Conservation (phyloP, 1,140 invertebrate genomes). For the Drosophila lacertosa region DNA sequence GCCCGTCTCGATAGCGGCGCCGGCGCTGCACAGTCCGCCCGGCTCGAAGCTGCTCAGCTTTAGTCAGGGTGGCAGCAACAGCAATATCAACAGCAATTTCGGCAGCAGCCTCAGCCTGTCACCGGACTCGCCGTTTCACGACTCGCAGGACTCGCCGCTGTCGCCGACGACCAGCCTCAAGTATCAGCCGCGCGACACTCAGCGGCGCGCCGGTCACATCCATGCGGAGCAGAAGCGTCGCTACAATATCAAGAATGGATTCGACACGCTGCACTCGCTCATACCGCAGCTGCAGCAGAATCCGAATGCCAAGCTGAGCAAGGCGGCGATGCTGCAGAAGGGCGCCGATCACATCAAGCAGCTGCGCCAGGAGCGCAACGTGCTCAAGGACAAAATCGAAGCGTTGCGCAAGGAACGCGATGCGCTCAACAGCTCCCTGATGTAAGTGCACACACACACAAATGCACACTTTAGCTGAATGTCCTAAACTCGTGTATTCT, state of each 20-base stretch:
- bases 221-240: constrained; percentile 99
- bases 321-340: constrained; percentile 98
- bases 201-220: constrained; percentile 93
- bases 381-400: constrained; percentile 96
- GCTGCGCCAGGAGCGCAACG: constrained; percentile 92
- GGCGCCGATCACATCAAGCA: constrained; percentile 98
- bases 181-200: constrained; percentile 74
- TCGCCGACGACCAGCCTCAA: constrained; percentile 84
- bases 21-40: constrained; percentile 71
- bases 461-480: constrained; percentile 84
- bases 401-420: constrained; percentile 94
- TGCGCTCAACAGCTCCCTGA: constrained; percentile 94
- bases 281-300: constrained; percentile 96
- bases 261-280: constrained; percentile 96
- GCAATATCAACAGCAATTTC: constrained; percentile 16
- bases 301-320: constrained; percentile 96
- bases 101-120: constrained; percentile 67
- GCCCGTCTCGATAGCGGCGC: constrained; percentile 61
- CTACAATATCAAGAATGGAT: constrained; percentile 98
- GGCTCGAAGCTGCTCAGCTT: constrained; percentile 60
- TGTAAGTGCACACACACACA: constrained; percentile 85
- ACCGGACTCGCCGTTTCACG: constrained; percentile 78
- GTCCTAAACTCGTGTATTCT: too few species aligned
- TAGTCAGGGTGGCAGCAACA: constrained; percentile 9
- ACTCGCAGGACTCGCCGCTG: constrained; percentile 77